Evolutionary conservation across 2,797 vertebrate species (phyloP).

Genomic region (Eulemur albifrons): DNA sequence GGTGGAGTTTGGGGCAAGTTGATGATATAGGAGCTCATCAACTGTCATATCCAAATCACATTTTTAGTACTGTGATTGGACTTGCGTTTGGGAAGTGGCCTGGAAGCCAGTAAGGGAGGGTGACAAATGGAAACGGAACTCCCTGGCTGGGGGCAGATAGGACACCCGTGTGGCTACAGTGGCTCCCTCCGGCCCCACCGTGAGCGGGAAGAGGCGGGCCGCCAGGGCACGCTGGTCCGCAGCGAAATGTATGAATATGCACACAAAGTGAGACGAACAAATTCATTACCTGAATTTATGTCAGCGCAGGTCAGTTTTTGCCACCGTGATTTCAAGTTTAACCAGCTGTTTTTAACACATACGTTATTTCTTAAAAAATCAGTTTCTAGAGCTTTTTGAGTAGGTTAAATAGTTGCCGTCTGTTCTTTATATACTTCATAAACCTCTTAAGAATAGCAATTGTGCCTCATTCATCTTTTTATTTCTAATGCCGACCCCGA

Average conservation of each 20-base stretch:
- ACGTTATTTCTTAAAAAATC: not conserved
- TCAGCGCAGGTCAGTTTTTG: not conserved
- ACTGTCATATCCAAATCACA: not conserved
- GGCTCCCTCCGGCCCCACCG: not conserved
- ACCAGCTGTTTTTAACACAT: not conserved
- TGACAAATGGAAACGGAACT: not conserved
- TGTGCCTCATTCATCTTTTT: not conserved
- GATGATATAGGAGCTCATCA: not conserved
- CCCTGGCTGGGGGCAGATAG: not conserved
- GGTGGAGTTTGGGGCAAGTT: not conserved
- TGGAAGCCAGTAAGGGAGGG: not conserved
- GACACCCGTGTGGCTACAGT: not conserved
- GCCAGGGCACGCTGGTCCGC: rapidly evolving
- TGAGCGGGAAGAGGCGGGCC: not conserved
- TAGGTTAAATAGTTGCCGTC: not conserved
- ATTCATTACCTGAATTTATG: not conserved
- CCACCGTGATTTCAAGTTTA: not conserved
- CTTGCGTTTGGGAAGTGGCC: not conserved
- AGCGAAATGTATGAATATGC: not conserved
- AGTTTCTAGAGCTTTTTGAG: not conserved
- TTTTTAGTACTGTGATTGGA: not conserved
- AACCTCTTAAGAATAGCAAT: not conserved
- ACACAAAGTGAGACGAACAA: not conserved
- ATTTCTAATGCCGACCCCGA: not conserved
- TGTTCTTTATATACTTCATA: not conserved